phyloP scores from a whole-genome alignment of 2,888 invertebrate species.

The Brachylomia viminalis region DNA sequence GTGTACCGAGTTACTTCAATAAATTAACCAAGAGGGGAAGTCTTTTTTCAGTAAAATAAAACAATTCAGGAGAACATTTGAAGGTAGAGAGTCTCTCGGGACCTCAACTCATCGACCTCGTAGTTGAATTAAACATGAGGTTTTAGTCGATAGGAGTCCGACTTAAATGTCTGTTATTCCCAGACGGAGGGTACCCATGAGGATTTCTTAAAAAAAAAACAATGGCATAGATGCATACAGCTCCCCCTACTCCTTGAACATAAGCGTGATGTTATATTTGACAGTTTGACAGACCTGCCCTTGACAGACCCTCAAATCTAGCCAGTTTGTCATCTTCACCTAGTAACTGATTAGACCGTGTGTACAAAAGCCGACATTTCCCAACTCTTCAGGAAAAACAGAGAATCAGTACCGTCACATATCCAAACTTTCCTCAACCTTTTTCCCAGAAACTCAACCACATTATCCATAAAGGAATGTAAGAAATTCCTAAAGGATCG shows the following conservation, averaged over 20 bases:
- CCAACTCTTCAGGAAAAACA: not conserved
- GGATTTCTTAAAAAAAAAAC: not conserved
- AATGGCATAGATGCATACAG: not conserved
- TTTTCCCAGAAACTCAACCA: conserved; percentile 8
- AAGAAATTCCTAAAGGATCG: conserved; percentile 35
- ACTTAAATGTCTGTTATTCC: not conserved
- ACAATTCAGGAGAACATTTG: too few species aligned
- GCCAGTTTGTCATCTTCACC: not conserved
- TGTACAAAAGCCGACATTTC: not conserved
- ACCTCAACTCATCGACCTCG: not conserved
- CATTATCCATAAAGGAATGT: conserved; percentile 41
- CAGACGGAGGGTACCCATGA: not conserved
- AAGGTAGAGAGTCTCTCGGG: not conserved
- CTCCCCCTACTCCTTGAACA: not conserved
- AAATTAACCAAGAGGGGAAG: not conserved
- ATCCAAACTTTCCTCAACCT: not conserved
- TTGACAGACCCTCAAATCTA: not conserved
- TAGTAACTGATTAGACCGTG: not conserved
- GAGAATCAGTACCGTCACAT: not conserved
- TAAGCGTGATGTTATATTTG: not conserved
- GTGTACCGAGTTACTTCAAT: not conserved
- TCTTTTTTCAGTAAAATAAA: too few species aligned
- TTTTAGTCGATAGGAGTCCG: too few species aligned
- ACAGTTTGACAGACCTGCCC: not conserved
- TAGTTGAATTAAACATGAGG: not conserved